Evolutionary conservation across 1,140 invertebrate genomes (phyloP), one percentile per base, ranked within the genome.

Genomic region (Ylistrum balloti): DNA sequence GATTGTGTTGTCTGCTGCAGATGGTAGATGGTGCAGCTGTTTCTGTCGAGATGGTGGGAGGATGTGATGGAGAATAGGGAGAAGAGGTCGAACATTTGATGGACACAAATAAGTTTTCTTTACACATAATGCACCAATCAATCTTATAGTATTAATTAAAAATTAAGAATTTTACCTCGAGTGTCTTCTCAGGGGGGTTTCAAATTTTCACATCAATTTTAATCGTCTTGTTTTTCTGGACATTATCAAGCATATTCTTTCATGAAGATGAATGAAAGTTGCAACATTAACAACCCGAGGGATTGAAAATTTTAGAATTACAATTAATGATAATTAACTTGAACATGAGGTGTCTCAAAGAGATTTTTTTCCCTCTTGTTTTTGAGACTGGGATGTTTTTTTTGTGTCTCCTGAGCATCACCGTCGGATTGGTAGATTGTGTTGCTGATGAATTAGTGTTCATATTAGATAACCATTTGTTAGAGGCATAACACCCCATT

Each of bases 141-240:
- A 74, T 74, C 56, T 74, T 74, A 74, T 28, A n/a, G 56, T 74
- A 74, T 74, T 74, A 74, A 74, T 74, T 74, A 74, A 74, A 74
- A 74, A 74, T 74, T 74, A 74, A 74, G 56, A 74, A 28, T 74
- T 74, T 74, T 74, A 74, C 56, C 22, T 74, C 56, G 22, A n/a
- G 22, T 74, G n/a, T 74, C n/a, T 74, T 74, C 56, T 74, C 56
- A 11, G 5, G 56, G 56, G 56, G 22, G 56, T 74, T 74, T 74
- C 56, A 74, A 74, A 74, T 74, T 74, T 74, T n/a, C 56, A 17
- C 56, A 74, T 74, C 56, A 74, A 74, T 74, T 74, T 74, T 11
- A 74, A 74, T 74, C 56, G 56, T 74, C 22, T 28, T 74, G 56
- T 74, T 74, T 74, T 74, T n/a, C 56, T 74, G 56, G 56, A 74